Evolutionary conservation across 1,140 invertebrate genomes (phyloP).

Genomic region (Geopemphigus sp.): DNA sequence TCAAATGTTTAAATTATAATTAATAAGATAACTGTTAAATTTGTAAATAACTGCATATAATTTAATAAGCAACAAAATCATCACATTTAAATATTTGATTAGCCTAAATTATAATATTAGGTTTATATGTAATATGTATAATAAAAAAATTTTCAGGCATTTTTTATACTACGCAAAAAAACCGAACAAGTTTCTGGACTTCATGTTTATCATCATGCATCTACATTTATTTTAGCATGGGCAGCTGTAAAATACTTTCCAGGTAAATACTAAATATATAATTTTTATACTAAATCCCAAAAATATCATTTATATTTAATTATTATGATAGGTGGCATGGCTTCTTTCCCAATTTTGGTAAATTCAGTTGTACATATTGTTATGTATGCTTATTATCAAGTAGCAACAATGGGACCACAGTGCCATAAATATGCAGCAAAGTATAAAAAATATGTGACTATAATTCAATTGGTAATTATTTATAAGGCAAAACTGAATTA

Average conservation of each 20-base stretch:
- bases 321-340: constrained; percentile 61
- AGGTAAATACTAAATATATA: constrained; percentile 56
- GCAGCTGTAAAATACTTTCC: constrained; percentile 66
- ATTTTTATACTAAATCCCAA: too few species aligned
- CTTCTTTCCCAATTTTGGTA: constrained; percentile 62
- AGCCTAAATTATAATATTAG: too few species aligned
- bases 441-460: constrained; percentile 63
- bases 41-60: too few species aligned
- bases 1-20: too few species aligned
- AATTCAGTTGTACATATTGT: constrained; percentile 74
- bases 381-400: constrained; percentile 72
- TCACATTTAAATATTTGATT: too few species aligned
- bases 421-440: constrained; percentile 54
- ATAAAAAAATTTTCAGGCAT: constrained; percentile 55
- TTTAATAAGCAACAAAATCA: too few species aligned
- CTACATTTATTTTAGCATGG: constrained; percentile 68
- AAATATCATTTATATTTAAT: neutral
- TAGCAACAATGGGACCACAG: constrained; percentile 60
- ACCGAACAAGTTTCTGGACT: constrained; percentile 69
- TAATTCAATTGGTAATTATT: constrained; percentile 58
- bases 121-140: too few species aligned
- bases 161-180: constrained; percentile 72
- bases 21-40: too few species aligned
- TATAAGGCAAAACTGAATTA: constrained; percentile 46
- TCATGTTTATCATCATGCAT: constrained; percentile 68